Evolutionary conservation across 2,113 vertebrate genomes (phyloP).

Genomic region (Myiozetetes cayanensis): DNA sequence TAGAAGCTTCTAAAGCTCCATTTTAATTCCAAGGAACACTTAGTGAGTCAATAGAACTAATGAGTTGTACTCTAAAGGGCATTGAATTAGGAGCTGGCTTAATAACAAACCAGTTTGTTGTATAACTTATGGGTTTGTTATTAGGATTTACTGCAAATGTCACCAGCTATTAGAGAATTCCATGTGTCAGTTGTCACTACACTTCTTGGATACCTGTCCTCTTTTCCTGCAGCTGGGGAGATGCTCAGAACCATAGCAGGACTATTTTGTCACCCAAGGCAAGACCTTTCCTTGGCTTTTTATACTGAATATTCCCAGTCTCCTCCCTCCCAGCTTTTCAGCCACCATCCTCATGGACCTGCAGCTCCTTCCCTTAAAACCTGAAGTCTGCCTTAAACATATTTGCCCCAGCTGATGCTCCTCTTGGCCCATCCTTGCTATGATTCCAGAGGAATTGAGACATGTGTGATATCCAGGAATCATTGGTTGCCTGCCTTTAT

Average conservation of each 20-base stretch:
- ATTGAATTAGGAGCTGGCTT: background rate
- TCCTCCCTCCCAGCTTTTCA: background rate
- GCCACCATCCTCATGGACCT: background rate
- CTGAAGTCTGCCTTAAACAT: slow-evolving; percentile 4
- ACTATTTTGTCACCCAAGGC: background rate
- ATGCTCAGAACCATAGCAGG: background rate
- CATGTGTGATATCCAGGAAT: background rate
- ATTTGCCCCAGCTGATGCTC: background rate
- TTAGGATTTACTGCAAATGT: background rate
- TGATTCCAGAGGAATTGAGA: slow-evolving; percentile 47
- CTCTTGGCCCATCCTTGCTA: background rate
- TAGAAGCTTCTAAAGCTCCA: background rate
- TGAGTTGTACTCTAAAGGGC: background rate
- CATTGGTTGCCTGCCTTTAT: background rate
- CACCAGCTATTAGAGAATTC: background rate
- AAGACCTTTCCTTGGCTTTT: background rate
- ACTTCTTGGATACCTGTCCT: background rate
- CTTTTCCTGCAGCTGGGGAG: background rate
- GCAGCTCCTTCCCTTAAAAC: slow-evolving; percentile 27
- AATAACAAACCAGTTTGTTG: background rate
- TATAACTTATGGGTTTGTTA: background rate
- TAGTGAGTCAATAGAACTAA: background rate
- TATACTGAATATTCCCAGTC: background rate
- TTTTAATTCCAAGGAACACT: background rate
- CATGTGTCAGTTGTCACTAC: background rate